These are phyloP conservation scores for Cettia cetti DNA, from an alignment of 2,113 vertebrate genomes.

Conservation along the genomic window DNA sequence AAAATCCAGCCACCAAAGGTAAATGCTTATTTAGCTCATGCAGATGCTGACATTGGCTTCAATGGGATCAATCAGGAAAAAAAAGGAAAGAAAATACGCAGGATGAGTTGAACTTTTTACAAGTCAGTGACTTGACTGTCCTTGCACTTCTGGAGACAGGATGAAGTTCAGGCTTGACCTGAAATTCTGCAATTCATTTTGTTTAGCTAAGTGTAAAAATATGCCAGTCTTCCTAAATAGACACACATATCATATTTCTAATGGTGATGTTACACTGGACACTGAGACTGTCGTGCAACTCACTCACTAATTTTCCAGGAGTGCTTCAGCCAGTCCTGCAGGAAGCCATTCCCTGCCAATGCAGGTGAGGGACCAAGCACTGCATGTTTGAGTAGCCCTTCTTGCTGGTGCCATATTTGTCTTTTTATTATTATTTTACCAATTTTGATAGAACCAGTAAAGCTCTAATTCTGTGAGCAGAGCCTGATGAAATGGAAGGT, in stretches of 20 bases:
- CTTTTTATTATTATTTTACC: not conserved
- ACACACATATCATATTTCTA: not conserved
- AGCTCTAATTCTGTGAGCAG: not conserved
- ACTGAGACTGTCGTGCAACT: not conserved
- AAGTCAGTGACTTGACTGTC: not conserved
- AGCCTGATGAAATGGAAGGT: not conserved
- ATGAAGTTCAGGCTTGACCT: slow-evolving; percentile 8
- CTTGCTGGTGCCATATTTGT: not conserved
- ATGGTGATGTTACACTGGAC: not conserved
- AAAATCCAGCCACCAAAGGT: not conserved
- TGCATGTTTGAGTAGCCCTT: not conserved
- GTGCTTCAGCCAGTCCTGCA: not conserved
- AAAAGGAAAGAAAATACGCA: not conserved
- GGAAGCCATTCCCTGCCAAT: not conserved
- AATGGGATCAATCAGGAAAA: not conserved
- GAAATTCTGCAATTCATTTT: not conserved
- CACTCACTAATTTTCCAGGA: not conserved
- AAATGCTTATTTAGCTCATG: not conserved
- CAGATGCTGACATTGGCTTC: not conserved
- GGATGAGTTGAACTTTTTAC: not conserved
- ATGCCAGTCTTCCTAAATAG: not conserved
- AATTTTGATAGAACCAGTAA: not conserved
- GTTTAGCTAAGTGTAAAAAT: slow-evolving; percentile 8
- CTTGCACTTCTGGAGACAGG: not conserved
- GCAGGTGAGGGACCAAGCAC: not conserved